A percentile compares a stretch with the other conserved stretches of the same genome.
phyloP scores from a whole-genome alignment of 2,797 vertebrate species.

The Chelon labrosus region DNA sequence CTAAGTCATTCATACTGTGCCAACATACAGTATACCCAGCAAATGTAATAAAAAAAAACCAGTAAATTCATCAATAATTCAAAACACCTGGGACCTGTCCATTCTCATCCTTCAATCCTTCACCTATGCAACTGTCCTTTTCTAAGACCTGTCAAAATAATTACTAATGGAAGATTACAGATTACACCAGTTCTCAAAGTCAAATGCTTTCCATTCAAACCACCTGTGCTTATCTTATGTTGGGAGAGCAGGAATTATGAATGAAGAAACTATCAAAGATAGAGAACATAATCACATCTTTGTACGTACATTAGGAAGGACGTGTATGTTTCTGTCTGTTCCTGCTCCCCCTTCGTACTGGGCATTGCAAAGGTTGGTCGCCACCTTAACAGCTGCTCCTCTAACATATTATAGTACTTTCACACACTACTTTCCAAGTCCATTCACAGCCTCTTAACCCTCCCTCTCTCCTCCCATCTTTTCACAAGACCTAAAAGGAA shows the following conservation, averaged over 20 bases:
- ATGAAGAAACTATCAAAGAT: slow-evolving; percentile 5
- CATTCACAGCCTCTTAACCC: slow-evolving; percentile 52
- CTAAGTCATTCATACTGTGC: slow-evolving; percentile 20
- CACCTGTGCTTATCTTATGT: background rate
- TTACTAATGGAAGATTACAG: slow-evolving; percentile 11
- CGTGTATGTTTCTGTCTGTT: slow-evolving; percentile 17
- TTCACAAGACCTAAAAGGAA: slow-evolving; percentile 58
- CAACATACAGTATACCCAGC: background rate
- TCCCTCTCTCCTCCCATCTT: slow-evolving; percentile 25
- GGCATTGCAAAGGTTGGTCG: background rate
- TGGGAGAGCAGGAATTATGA: background rate
- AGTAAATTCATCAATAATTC: slow-evolving; percentile 28
- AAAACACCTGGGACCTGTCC: slow-evolving; percentile 31
- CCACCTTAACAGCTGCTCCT: slow-evolving; percentile 32
- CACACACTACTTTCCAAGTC: slow-evolving; percentile 57
- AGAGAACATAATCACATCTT: slow-evolving; percentile 9
- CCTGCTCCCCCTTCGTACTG: slow-evolving; percentile 15
- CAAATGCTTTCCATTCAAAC: background rate
- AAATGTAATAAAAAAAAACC: slow-evolving; percentile 6
- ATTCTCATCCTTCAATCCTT: slow-evolving; percentile 1
- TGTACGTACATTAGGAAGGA: background rate
- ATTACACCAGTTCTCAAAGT: slow-evolving; percentile 2
- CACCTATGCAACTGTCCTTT: background rate
- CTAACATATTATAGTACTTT: slow-evolving; percentile 51
- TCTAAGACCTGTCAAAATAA: slow-evolving; percentile 11